phyloP scores from a whole-genome alignment of 2,113 vertebrate species.

The Chamaea fasciata region DNA sequence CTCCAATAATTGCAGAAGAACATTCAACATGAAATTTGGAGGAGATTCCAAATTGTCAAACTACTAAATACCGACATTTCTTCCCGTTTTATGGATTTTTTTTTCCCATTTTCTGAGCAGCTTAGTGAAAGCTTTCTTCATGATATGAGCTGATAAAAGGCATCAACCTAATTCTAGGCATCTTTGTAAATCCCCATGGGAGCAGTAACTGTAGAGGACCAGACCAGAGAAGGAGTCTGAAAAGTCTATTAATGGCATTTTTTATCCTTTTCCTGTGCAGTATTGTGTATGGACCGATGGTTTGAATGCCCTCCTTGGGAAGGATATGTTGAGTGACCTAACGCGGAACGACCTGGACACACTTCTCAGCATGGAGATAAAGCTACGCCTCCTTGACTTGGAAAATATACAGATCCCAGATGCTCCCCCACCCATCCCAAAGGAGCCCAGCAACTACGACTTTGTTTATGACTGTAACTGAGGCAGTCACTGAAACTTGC shows the following conservation, averaged over 20 bases:
- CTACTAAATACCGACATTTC: not conserved
- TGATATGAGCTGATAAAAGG: not conserved
- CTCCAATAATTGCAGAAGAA: not conserved
- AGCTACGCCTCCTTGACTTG: constrained; percentile 96
- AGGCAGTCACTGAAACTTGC: constrained; percentile 49
- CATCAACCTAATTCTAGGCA: not conserved
- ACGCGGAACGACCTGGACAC: constrained; percentile 95
- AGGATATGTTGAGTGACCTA: constrained; percentile 97
- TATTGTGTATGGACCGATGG: constrained; percentile 99
- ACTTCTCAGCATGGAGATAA: constrained; percentile 98
- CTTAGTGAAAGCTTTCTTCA: not conserved
- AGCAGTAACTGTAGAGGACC: not conserved
- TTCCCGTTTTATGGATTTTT: not conserved
- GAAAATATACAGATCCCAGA: constrained; percentile 99
- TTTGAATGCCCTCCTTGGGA: constrained; percentile 93
- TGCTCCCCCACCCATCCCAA: constrained; percentile 95
- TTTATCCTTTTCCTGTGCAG: constrained; percentile 63
- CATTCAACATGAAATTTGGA: not conserved
- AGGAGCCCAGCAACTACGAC: constrained; percentile 99
- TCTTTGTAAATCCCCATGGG: not conserved
- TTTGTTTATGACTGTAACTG: constrained; percentile 99
- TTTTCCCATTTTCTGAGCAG: not conserved
- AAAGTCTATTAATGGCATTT: not conserved
- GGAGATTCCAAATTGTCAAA: not conserved
- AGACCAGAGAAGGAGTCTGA: not conserved